Base-by-base conservation (phyloP, 2,888 invertebrate species). In the Scaptomyza polygonia region DNA sequence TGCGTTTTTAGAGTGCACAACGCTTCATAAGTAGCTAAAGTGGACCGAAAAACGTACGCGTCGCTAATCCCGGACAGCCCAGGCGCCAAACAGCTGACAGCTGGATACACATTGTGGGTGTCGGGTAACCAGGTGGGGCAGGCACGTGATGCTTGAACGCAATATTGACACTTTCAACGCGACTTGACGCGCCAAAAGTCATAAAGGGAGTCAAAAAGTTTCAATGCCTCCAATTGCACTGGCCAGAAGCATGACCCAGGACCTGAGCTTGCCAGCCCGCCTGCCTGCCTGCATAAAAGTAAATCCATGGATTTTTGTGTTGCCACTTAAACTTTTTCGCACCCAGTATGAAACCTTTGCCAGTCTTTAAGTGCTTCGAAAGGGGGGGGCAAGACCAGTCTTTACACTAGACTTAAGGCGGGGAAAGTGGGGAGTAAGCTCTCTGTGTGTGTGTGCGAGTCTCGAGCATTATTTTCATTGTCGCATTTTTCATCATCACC, bases 281-380 rank as follows among this genome's bases (percentile, higher is more conserved):
- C 39, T 56, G 39, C 61, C 47, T 40, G 59, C 44, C 77, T 86
- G 80, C 84, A 88, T 82, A 83, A 80, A 86, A 85, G 70, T 85
- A 89, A 88, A 88, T 89, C 88, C 86, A 70, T 72, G 86, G 86
- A 86, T 85, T 88, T 88, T 85, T 74, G 81, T 83, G 79, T 78
- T 77, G 88, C 89, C 88, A 89, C 88, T 88, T 89, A 86, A 88
- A 89, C 88, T 89, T 88, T 87, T 86, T 89, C 86, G 81, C 89
- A 89, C 89, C 73, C 80, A 59, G 52, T 64, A 66, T 48, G 72
- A 70, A 77, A 86, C 67, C 73, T 65, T 61, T 71, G 61, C 30
- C 54, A 44, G 75, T 65, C 79, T 80, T 79, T 80, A 84, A 84
- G 84, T 84, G 79, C 70, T 73, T 70, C 12, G 32, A 12, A 9